These are phyloP conservation scores for Rhabdophis nuchalis DNA, from an alignment of 2,797 vertebrate species.

Conservation along the genomic window DNA sequence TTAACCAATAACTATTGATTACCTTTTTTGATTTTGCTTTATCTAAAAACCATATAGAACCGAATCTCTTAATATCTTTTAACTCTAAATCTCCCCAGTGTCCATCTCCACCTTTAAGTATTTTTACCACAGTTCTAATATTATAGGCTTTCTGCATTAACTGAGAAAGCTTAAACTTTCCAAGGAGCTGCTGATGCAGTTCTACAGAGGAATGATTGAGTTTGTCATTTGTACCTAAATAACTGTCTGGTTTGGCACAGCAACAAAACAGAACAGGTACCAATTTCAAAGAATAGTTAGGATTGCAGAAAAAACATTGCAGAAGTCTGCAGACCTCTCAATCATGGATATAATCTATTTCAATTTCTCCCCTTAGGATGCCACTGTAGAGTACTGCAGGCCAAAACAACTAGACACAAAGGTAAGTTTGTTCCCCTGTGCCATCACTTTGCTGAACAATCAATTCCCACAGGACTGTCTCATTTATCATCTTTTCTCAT, in stretches of 20 bases:
- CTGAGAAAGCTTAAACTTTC: neutral
- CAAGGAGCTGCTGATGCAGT: neutral
- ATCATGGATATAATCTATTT: neutral
- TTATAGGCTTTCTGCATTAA: neutral
- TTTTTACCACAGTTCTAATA: too few species aligned
- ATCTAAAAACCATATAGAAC: too few species aligned
- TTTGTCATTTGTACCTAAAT: neutral
- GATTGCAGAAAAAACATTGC: neutral
- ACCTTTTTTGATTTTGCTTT: too few species aligned
- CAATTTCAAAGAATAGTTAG: neutral
- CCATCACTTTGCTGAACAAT: neutral
- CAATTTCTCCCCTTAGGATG: neutral
- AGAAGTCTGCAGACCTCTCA: neutral
- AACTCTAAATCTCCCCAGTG: too few species aligned
- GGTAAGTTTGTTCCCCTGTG: neutral
- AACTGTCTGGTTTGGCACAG: neutral
- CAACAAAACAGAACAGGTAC: neutral
- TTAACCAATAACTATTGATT: too few species aligned
- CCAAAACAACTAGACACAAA: neutral
- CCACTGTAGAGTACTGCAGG: neutral
- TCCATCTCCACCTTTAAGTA: too few species aligned
- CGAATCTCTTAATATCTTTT: too few species aligned
- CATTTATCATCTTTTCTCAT: neutral
- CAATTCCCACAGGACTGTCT: neutral
- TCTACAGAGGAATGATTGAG: neutral